Evolutionary conservation across 2,797 vertebrate species (phyloP), one percentile per base, ranked within the genome.

Genomic region (Peromyscus aztecus): DNA sequence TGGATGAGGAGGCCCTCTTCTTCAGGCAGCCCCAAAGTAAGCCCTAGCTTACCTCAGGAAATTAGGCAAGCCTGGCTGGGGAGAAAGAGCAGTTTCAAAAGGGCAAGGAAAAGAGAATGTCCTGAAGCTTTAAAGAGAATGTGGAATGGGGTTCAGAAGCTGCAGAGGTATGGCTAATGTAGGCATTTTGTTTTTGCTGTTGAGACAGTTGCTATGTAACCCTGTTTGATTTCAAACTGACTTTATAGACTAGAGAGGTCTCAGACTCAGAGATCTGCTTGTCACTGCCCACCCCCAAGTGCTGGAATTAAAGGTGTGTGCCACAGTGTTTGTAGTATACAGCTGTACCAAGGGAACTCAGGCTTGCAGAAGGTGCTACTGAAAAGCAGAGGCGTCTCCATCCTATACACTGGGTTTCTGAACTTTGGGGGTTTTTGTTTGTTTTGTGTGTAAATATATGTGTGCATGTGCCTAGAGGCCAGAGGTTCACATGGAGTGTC

Each of bases 61-160:
- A 85, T 75, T 90, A 57, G 65, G 81, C 69, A 83, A 83, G 67
- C 86, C 61, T 89, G 29, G n/a, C 49, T n/a, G 49, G 16, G 17
- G 59, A 94, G 88, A 94, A 95, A n/a, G 83, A 63, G 55, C 8
- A 37, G 43, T 91, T 94, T 96, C 86, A 65, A 55, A 40, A 89
- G 61, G 89, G 67, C 52, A 86, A 83, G 67, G 81, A 89, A 97
- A 77, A 46, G 73, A 95, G 16, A 52, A 29, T 73, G 40, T 85
- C 34, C 19, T 89, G 63, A 81, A 82, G 57, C 52, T 95, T 92
- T 92, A 77, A 67, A 89, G 34, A 94, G 71, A 46, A 69, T 73
- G 37, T 84, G 59, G 92, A 87, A 96, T 78, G 73, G 76, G 76
- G 27, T 61, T 94, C 65, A 61, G 67, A 92, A 94, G 46, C 87